Conservation (phyloP, 2,113 vertebrate species). For the Solea solea region DNA sequence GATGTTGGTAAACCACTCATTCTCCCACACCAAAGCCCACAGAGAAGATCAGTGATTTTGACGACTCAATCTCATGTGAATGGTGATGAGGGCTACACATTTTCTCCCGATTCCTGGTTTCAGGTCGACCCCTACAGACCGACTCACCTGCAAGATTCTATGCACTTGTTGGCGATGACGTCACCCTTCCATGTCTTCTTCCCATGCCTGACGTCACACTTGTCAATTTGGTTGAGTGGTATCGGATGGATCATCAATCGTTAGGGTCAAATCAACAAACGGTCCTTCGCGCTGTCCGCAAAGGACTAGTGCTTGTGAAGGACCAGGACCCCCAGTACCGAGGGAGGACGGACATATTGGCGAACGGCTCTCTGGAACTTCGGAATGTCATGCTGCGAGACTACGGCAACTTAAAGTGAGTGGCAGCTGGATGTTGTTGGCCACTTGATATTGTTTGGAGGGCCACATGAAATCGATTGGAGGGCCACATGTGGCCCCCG, state of each 20-base stretch:
- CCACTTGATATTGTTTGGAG: too few relatives aligned
- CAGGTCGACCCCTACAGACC: background rate
- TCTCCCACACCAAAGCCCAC: too few relatives aligned
- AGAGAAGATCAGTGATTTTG: too few relatives aligned
- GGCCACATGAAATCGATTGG: too few relatives aligned
- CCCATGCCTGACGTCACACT: background rate
- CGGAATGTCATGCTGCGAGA: background rate
- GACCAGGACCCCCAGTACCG: background rate
- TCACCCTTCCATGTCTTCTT: background rate
- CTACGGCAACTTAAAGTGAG: slow-evolving; percentile 1
- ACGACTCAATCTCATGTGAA: too few relatives aligned
- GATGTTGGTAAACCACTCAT: too few relatives aligned
- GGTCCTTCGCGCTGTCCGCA: background rate
- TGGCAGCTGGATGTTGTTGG: background rate
- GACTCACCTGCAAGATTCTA: background rate
- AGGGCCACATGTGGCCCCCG: too few relatives aligned
- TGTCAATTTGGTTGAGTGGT: background rate
- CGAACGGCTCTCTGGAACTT: background rate
- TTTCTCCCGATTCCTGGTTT: too few relatives aligned
- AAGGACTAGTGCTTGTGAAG: background rate
- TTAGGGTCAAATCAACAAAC: too few relatives aligned
- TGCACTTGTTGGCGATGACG: fast-evolving
- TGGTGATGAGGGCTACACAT: too few relatives aligned
- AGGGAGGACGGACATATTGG: background rate
- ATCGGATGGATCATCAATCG: background rate